Base-by-base conservation (phyloP, 2,113 vertebrate species). In the Sula dactylatra region DNA sequence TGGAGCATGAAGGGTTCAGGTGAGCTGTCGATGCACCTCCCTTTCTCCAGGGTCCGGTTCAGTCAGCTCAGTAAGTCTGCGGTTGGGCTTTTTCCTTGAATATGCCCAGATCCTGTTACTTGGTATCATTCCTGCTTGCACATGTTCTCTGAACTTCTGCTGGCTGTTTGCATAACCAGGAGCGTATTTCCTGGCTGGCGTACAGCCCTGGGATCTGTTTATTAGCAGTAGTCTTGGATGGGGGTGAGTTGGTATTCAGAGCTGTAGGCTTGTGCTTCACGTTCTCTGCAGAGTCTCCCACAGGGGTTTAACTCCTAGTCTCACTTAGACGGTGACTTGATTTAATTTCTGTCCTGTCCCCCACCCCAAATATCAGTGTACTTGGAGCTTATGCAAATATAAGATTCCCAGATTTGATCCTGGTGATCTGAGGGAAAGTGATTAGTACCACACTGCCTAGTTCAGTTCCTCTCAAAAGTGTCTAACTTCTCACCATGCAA, bases 141-240 rank as follows among this genome's bases (percentile, higher is more conserved):
- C 89, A 69, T 4, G 52, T 95, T 94, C 87, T 67, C 91, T 91
- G 91, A 93, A 89, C 89, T 78, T 44, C 26, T 94, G 61, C 70
- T 92, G 81, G 73, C 58, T 97, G 94, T 97, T 96, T 97, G 90
- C 93, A 73, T 93, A 96, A 95, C 56, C 52, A 89, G 54, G 74
- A 94, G 87, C 0, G 0, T 42, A 69, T 94, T 97, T 97, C 91
- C 93, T 96, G 93, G 62, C 93, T 95, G 95, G 93, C 74, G 0
- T 16, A 25, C 1, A 7, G 93, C 95, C 91, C 87, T 80, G 81
- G 73, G 82, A 73, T 83, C 64, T 93, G 69, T 87, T 91, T 79
- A n/a, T 86, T 74, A 77, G 55, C 49, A 24, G 58, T 3, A 80
- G 47, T 62, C 64, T 67, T 79, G 61, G 42, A 79, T 42, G 70